Base-by-base conservation (phyloP, 2,797 vertebrate genomes). In the Myoxocephalus aenaeus region DNA sequence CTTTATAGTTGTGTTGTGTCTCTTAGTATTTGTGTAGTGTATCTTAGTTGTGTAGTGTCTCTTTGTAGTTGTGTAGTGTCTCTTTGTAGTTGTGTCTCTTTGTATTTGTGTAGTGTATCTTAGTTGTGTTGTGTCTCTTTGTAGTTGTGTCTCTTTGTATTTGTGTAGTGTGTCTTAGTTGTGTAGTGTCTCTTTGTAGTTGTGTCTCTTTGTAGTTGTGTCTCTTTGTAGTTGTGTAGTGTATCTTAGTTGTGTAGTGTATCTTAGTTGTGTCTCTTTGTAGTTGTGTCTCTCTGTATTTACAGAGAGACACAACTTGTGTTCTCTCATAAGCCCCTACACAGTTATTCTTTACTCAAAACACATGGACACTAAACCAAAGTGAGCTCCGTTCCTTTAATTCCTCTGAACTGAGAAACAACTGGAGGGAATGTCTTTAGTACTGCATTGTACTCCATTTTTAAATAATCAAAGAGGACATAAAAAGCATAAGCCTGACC, bases 381-480 rank as follows among this genome's bases (percentile, higher is more conserved):
- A 50, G 18, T 56, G 51, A 56, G 14, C 51, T 27, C 14, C 8
- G 14, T 29, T 38, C 13, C 51, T 29, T 50, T 34, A 2, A 53
- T 38, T 18, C 38, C 29, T 18, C 20, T 18, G 18, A 50, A 50
- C 8, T 7, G 15, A 38, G 25, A 11, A 38, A 38, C 32, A 17
- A 32, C 32, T 32, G 25, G 25, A 27, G 1, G 25, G 25, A 27
- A 27, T 27, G 25, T 27, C 25, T 27, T 27, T 27, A n/a, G 1
- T 2, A 27, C 25, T 27, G 25, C 25, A 27, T 27, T 27, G 25
- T 27, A 27, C 25, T 34, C 53, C 2, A 4, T 53, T 71, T 59
- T 22, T 0, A 58, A 78, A 81, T 68, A 20, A 75, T 69, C 32
- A 56, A 58, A 70, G 9, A 17, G 29, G 18, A 46, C 66, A 44